Base-by-base conservation (phyloP, 2,888 invertebrate genomes). In the Harpalus rubripes region DNA sequence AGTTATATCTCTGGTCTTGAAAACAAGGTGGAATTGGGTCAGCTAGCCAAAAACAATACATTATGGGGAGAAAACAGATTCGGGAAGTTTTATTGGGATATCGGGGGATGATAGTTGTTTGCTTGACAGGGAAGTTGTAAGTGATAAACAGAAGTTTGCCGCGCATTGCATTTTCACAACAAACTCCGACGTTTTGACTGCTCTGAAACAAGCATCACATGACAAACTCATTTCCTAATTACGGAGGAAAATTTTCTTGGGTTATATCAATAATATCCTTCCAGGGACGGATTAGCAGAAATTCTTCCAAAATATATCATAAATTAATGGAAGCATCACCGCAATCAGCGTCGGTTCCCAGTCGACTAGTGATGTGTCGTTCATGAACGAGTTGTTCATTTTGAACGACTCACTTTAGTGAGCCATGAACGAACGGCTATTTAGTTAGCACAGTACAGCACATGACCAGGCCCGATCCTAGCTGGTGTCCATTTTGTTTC, bases 61-160 rank as follows among this genome's bases (percentile, higher is more conserved):
- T 83, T 83, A 74, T 83, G 61, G 44, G 41, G 59, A 76, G 83
- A 83, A 83, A 83, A 83, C 83, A 83, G 83, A 76, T 83, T 83
- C 39, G 41, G 41, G 61, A 81, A 81, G 63, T 81, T 81, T 81
- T 81, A 81, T 65, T 63, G 41, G 59, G 59, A 80, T 81, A 81
- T 65, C 81, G 65, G 52, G 26, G 18, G 81, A 81, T 81, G 81
- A 44, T 65, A 61, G 61, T 81, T 81, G 81, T 65, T 81, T 65
- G 65, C 52, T 65, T 81, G 61, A 61, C 61, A 52, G 74, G 15
- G 18, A 74, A 74, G 12, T 52, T 52, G 52, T 52, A 74, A 56
- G 74, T 74, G 74, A 52, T 74, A 74, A 74, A 74, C 74, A 74
- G 52, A 74, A 74, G 22, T 74, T 74, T 52, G 22, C 16, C 16